phyloP scores from a whole-genome alignment of 2,113 vertebrate species.

The Malurus melanocephalus region DNA sequence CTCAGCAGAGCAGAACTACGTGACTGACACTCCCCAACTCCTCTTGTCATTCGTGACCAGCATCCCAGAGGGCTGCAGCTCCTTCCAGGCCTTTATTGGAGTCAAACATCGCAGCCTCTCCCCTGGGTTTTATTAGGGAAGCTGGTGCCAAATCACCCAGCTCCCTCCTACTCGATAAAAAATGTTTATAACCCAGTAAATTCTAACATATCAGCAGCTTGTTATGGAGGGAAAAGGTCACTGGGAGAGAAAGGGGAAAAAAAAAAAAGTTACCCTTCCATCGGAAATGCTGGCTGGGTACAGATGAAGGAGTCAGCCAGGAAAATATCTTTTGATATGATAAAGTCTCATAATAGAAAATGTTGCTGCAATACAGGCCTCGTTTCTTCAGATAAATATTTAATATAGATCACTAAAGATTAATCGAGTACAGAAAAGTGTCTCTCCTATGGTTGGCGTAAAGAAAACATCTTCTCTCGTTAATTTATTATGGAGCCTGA shows the following conservation, averaged over 20 bases:
- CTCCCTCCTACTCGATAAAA: conserved; percentile 67
- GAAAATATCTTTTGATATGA: conserved; percentile 73
- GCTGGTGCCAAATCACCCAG: conserved; percentile 49
- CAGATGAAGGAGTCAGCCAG: conserved; percentile 44
- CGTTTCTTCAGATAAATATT: conserved; percentile 80
- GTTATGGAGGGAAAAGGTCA: conserved; percentile 71
- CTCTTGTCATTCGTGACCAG: neutral
- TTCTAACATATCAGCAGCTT: conserved; percentile 72
- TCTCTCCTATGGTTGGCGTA: conserved; percentile 59
- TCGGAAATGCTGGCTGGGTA: conserved; percentile 69
- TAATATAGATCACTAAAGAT: conserved; percentile 82
- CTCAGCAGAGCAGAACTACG: neutral
- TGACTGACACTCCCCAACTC: neutral
- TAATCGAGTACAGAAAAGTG: conserved; percentile 69
- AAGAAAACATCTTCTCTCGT: conserved; percentile 65
- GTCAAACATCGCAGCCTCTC: conserved; percentile 48
- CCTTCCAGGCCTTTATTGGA: conserved; percentile 54
- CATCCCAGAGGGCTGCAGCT: conserved; percentile 7
- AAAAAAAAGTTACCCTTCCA: conserved; percentile 56
- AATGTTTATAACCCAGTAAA: conserved; percentile 71
- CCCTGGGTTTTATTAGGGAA: conserved; percentile 56
- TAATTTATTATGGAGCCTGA: conserved; percentile 71
- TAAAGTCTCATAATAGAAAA: conserved; percentile 77
- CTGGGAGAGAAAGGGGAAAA: neutral
- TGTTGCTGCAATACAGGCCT: conserved; percentile 72